phyloP scores from a whole-genome alignment of 2,888 invertebrate genomes.

The Hybos culiciformis region DNA sequence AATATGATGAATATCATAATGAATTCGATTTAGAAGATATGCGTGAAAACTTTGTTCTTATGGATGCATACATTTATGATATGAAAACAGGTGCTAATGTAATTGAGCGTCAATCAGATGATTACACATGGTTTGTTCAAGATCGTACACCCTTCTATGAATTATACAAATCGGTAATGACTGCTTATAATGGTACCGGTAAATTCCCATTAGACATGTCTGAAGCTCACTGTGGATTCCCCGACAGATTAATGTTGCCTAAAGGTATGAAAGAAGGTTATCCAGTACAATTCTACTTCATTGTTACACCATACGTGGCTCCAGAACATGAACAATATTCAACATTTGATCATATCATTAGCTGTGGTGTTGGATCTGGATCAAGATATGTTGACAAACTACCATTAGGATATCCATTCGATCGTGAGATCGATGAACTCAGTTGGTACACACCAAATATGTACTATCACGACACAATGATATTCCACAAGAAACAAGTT shows the following conservation, averaged over 20 bases:
- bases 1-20: conserved; percentile 44
- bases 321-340: conserved; percentile 36
- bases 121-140: conserved; percentile 47
- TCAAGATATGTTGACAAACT: conserved; percentile 44
- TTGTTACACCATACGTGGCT: conserved; percentile 44
- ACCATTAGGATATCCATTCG: conserved; percentile 61
- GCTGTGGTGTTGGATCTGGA: conserved; percentile 42
- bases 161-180: conserved; percentile 45
- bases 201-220: conserved; percentile 41
- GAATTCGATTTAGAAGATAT: conserved; percentile 43
- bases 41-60: conserved; percentile 48
- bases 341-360: conserved; percentile 38
- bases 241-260: conserved; percentile 55
- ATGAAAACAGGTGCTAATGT: conserved; percentile 50
- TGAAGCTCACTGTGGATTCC: conserved; percentile 52
- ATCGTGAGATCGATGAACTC: conserved; percentile 45
- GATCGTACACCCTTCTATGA: conserved; percentile 52
- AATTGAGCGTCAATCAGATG: conserved; percentile 51
- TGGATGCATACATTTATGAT: conserved; percentile 48
- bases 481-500: conserved; percentile 58
- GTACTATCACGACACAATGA: conserved; percentile 47
- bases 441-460: conserved; percentile 53
- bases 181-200: conserved; percentile 36
- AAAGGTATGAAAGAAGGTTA: conserved; percentile 54
- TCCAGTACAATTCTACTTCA: conserved; percentile 48